Evolutionary conservation across 2,888 invertebrate species (phyloP), one percentile per base, ranked within the genome.

Genomic region (Hypsopygia costalis): DNA sequence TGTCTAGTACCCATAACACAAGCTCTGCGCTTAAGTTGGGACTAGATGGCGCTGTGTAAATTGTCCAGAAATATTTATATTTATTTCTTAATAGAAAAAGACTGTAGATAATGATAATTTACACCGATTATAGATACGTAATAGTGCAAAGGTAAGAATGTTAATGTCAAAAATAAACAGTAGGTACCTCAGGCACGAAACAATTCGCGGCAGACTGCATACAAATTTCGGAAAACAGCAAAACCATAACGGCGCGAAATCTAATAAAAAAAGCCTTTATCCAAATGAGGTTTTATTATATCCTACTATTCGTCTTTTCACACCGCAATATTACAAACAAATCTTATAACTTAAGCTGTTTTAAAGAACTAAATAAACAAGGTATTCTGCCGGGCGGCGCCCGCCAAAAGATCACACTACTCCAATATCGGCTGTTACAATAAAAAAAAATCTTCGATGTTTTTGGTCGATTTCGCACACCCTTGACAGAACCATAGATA

Each of bases 401-500:
- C 74, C 73, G 72, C 67, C 83, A 81, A 85, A 77, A 75, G 78
- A 51, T 71, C 47, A 48, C 74, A 70, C 66, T 52, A 45, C 49
- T 16, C 4, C 16, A 16, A 16, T 16, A 16, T 16, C 47, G 36
- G 41, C 50, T 47, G 57, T 44, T 50, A 55, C 51, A 50, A 53
- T 56, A 45, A 53, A 49, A 55, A 50, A 51, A 53, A 53, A 41
- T 49, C 45, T 44, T 16, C 4, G 16, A 4, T 47, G 48, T 44
- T 65, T 58, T 61, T 47, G 54, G 16, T 16, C 16, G 16, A 55
- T 79, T 82, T 87, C 83, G 77, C 87, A 82, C 78, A 65, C 71
- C 64, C 78, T 79, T 81, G 68, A 74, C 65, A 79, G 58, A 75
- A 67, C 58, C 59, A 61, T 32, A 71, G 74, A 85, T 80, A 82